A percentile compares a stretch with the other conserved stretches of the same genome.
phyloP scores from a whole-genome alignment of 2,113 vertebrate genomes.

The Pogona vitticeps region DNA sequence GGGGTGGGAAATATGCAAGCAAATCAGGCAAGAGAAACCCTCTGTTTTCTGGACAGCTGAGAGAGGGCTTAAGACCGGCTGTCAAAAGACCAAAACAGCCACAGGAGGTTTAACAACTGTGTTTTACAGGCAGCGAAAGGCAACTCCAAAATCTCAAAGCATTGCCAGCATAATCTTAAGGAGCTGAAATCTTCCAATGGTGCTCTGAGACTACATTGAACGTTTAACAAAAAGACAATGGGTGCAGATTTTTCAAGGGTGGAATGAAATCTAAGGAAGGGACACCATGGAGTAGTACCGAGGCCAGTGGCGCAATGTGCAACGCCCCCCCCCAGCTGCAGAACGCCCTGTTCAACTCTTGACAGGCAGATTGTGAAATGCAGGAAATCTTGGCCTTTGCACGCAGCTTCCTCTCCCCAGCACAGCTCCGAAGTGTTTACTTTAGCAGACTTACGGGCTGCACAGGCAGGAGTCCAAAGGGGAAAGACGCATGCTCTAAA shows the following conservation, averaged over 20 bases:
- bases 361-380: not conserved
- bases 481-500: too few species aligned
- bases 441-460: not conserved
- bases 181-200: not conserved
- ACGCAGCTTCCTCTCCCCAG: not conserved
- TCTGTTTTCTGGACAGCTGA: too few species aligned
- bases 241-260: not conserved
- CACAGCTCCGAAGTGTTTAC: not conserved
- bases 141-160: too few species aligned
- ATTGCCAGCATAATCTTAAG: not conserved
- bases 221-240: not conserved
- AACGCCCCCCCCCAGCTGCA: not conserved
- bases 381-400: not conserved
- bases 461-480: not conserved
- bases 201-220: not conserved
- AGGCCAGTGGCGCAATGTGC: not conserved
- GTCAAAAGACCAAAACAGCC: not conserved
- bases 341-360: not conserved
- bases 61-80: too few species aligned
- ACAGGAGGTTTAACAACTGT: not conserved
- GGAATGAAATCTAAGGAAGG: not conserved
- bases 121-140: too few species aligned
- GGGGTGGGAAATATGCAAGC: not conserved
- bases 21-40: not conserved
- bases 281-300: too few species aligned